Conservation (phyloP, 2,888 invertebrate species). For the Hipparchia sbordonii region DNA sequence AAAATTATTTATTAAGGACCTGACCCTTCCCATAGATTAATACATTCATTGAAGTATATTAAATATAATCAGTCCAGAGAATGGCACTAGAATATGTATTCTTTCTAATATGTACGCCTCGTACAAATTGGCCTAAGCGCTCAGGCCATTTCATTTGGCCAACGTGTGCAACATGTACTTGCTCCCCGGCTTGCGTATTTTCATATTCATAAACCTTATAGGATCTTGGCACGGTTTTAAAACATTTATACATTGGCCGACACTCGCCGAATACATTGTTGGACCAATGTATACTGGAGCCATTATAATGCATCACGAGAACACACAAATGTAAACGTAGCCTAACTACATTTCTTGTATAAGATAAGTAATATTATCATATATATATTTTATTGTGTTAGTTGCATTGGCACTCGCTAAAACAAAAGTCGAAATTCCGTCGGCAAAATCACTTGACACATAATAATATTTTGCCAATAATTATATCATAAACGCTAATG, state of each 20-base stretch:
- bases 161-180: neutral
- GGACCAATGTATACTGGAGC: neutral
- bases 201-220: neutral
- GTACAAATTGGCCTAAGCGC: neutral
- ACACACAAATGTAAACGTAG: slow-evolving; percentile 29
- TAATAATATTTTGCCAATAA: slow-evolving; percentile 16
- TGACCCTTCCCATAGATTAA: neutral
- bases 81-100: neutral
- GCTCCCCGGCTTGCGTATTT: neutral
- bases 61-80: neutral
- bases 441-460: slow-evolving; percentile 24
- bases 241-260: neutral
- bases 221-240: neutral
- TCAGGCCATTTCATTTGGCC: neutral
- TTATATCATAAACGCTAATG: slow-evolving; percentile 10
- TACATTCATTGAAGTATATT: neutral
- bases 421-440: slow-evolving; percentile 30
- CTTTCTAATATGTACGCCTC: neutral
- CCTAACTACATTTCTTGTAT: slow-evolving; percentile 16
- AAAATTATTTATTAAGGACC: neutral
- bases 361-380: slow-evolving; percentile 16
- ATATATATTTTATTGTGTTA: slow-evolving; percentile 27
- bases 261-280: neutral
- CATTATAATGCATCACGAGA: slow-evolving; percentile 13
- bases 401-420: slow-evolving; percentile 37